Evolutionary conservation across 2,113 vertebrate species (phyloP).

Genomic region (Crotalus helleri): DNA sequence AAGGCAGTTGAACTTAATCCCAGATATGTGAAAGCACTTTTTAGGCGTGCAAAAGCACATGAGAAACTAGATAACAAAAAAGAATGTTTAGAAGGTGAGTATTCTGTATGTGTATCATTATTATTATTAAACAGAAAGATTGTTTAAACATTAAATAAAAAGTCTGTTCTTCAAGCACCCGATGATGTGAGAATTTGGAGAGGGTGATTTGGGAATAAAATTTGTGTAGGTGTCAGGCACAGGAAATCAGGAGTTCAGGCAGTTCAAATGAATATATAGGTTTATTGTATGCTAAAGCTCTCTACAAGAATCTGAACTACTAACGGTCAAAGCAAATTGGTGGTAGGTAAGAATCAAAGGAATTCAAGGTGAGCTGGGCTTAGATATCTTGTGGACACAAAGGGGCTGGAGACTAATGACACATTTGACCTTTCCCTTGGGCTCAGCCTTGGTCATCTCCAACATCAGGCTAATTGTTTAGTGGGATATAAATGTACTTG

Average conservation of each 20-base stretch:
- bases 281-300: neutral
- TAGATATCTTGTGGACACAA: neutral
- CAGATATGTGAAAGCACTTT: constrained; percentile 95
- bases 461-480: neutral
- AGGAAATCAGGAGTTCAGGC: neutral
- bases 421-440: neutral
- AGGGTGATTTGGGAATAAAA: neutral
- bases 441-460: neutral
- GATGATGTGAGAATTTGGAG: neutral
- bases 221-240: neutral
- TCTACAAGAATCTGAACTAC: neutral
- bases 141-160: neutral
- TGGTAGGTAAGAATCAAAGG: neutral
- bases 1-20: constrained; percentile 94
- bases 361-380: neutral
- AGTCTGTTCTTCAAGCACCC: neutral
- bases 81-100: constrained; percentile 94
- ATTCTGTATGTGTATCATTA: neutral
- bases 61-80: constrained; percentile 96
- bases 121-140: neutral
- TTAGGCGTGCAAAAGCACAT: constrained; percentile 93
- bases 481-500: neutral
- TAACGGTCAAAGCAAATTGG: neutral
- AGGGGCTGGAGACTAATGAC: neutral
- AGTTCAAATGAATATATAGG: neutral